Base-by-base conservation (phyloP, 2,113 vertebrate genomes). In the Tupaia chinensis region DNA sequence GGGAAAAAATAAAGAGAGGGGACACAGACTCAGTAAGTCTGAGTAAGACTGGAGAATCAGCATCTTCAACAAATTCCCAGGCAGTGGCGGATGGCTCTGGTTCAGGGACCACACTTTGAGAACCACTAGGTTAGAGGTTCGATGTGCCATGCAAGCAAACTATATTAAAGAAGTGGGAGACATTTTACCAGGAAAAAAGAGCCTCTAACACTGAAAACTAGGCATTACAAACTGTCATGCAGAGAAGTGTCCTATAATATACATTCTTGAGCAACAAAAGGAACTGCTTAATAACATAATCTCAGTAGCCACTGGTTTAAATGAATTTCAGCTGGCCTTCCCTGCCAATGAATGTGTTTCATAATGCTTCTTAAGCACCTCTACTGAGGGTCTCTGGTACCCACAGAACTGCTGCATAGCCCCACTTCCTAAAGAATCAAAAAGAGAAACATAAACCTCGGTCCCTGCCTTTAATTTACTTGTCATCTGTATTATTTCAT, bases 311-410 rank as follows among this genome's bases (percentile, higher is more conserved):
- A 13, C 19, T 80, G 88, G 84, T 84, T 81, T 82, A 94, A 97
- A 96, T 93, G 82, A 88, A 89, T 56, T 94, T 95, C 96, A 96
- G 89, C 93, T 96, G 95, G 34, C 74, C 84, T 91, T 85, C 63
- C 86, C 80, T 60, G 88, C 91, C 77, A 53, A 95, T 12, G 86
- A 92, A 92, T 20, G 58, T 56, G 54, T 78, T 81, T 90, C n/a
- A 58, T 72, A 85, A 94, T 5, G 58, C 61, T 90, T 88, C 91
- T 88, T 88, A 95, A 63, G 85, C 58, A 82, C 70, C 15, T 86
- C 80, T 19, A 94, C 95, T 94, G 85, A 95, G 69, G 65, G 78
- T 32, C 91, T 32, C 88, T 20, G 94, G 89, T 93, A 85, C 14
- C 63, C 22, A 19, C 73, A 94, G 78, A 73, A 60, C n/a, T 0